Conservation (phyloP, 2,888 invertebrate genomes). For the Ormyrus nitidulus region DNA sequence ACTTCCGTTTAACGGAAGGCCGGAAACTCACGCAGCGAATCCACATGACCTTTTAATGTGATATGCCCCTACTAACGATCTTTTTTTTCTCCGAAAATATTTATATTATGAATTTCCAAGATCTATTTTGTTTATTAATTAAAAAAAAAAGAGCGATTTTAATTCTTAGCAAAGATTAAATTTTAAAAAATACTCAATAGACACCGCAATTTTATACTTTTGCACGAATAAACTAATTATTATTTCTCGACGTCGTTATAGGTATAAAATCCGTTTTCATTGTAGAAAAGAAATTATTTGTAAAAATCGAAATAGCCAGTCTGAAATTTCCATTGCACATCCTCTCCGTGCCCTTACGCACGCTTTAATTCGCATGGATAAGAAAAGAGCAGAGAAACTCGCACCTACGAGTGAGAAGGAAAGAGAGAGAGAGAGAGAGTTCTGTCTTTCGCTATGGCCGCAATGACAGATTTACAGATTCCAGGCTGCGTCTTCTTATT, state of each 20-base stretch:
- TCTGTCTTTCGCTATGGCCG: slow-evolving; percentile 64
- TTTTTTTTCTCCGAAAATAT: slow-evolving; percentile 9
- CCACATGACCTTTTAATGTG: not conserved
- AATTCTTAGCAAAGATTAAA: too few relatives aligned
- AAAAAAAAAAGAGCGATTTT: too few relatives aligned
- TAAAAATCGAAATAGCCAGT: too few relatives aligned
- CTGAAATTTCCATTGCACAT: not conserved
- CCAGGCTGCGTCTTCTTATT: slow-evolving; percentile 65
- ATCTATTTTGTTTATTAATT: too few relatives aligned
- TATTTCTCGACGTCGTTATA: too few relatives aligned
- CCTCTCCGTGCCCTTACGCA: not conserved
- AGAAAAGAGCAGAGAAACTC: not conserved
- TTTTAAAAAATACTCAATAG: too few relatives aligned
- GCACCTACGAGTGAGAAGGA: not conserved
- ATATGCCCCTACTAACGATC: not conserved
- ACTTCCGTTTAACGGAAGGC: slow-evolving; percentile 3
- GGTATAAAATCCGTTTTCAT: too few relatives aligned
- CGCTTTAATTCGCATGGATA: not conserved
- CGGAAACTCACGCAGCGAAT: slow-evolving; percentile 39
- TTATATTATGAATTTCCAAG: not conserved
- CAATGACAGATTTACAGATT: slow-evolving; percentile 75
- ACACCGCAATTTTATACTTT: not conserved
- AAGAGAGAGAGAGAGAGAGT: not conserved
- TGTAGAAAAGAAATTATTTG: too few relatives aligned
- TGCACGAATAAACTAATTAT: too few relatives aligned